Conservation (phyloP, 2,888 invertebrate genomes). For the Gastrophysa polygoni region DNA sequence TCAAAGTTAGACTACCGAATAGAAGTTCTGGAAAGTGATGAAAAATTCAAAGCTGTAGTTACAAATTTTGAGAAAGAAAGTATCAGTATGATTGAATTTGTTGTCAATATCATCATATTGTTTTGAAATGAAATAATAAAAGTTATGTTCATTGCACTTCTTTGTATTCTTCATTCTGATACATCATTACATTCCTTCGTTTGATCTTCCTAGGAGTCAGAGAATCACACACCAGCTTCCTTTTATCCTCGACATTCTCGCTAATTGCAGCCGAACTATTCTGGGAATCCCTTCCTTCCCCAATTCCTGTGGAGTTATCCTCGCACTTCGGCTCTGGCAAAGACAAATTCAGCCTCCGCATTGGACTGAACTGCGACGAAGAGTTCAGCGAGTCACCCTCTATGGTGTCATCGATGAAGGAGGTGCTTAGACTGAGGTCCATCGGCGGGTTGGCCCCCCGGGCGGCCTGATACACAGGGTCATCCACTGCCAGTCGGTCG, state of each 20-base stretch:
- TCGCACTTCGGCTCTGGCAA: conserved; percentile 50
- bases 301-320: too few species aligned
- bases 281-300: too few species aligned
- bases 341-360: conserved; percentile 35
- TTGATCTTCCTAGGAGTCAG: conserved; percentile 55
- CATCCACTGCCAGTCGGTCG: conserved; percentile 74
- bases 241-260: conserved; percentile 6
- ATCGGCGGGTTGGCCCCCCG: conserved; percentile 34
- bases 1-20: conserved; percentile 39
- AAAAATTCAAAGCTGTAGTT: conserved; percentile 24
- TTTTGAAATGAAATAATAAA: too few species aligned
- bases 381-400: conserved; percentile 26
- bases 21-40: conserved; percentile 25
- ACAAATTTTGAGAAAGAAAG: conserved; percentile 35
- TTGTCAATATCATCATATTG: conserved; percentile 28
- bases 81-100: conserved; percentile 25
- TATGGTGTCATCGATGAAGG: conserved; percentile 31
- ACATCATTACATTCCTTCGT: conserved; percentile 57
- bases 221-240: conserved; percentile 16
- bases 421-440: conserved; percentile 30
- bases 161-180: conserved; percentile 36
- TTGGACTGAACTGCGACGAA: conserved; percentile 19
- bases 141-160: not conserved
- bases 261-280: too few species aligned
- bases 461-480: conserved; percentile 66